Evolutionary conservation across 2,888 invertebrate species (phyloP), one percentile per base, ranked within the genome.

Genomic region (Drosophila cyrtoloma): DNA sequence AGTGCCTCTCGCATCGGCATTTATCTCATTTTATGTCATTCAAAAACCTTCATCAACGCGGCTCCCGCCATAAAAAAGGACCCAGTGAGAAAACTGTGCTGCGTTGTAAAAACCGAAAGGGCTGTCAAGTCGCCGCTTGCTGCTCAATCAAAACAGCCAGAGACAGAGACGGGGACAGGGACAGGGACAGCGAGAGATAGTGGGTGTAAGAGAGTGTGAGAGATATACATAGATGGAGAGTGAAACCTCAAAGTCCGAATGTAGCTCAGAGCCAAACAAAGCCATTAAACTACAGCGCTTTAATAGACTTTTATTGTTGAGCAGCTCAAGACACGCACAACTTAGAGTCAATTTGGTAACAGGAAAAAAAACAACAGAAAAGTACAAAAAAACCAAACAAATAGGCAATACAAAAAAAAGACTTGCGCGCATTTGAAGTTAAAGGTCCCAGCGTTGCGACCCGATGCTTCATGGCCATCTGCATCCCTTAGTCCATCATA

Each of bases 291-390:
- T 81, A 82, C 70, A 81, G 72, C 72, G 65, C 72, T 81, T 82
- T 78, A 79, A 82, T 82, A 82, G 82, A 82, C 76, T 79, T 84
- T 82, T 75, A 78, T 77, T 79, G 84, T 78, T 81, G 72, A 65
- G 70, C 77, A 77, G 64, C 59, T 56, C 61, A 73, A 71, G 75
- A 74, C 80, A 80, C 79, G 79, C 77, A 71, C 77, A 74, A 73
- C 66, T 69, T 71, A 50, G 71, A 71, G 73, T 68, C 62, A 75
- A 86, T 75, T 81, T 85, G 75, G 65, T 37, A 70, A 42, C 55
- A 77, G 73, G 33, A 51, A 50, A 63, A 70, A 63, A 30, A 39
- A 22, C n/a, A 65, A 44, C 68, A 58, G 65, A 37, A 35, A 51
- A 16, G 53, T 35, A 53, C 52, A 68, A 56, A 26, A 50, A 53